These are phyloP conservation scores for Pseudomyrmex concolor DNA, from an alignment of 1,140 invertebrate genomes.

Conservation along the genomic window DNA sequence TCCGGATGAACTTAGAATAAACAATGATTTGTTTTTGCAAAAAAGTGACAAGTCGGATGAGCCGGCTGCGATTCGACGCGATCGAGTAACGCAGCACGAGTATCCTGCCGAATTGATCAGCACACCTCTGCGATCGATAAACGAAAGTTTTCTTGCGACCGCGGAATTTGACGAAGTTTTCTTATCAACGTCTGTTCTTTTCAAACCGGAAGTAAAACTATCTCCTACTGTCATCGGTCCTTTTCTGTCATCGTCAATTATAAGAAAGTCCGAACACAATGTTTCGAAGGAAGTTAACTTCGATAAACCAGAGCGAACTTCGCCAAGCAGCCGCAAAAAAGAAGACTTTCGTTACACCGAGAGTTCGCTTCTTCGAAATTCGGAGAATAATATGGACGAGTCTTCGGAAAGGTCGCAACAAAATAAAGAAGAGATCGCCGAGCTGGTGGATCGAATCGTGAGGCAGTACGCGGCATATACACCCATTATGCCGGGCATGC, in stretches of 20 bases:
- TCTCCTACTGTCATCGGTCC: not conserved
- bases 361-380: not conserved
- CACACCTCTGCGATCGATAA: not conserved
- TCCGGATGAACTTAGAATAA: not conserved
- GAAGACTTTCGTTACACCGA: not conserved
- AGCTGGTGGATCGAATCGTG: not conserved
- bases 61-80: not conserved
- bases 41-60: not conserved
- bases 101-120: not conserved
- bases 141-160: not conserved
- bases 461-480: not conserved
- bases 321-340: not conserved
- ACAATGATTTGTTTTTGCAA: conserved; percentile 7
- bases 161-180: not conserved
- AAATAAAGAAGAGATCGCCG: conserved; percentile 23
- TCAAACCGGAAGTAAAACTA: not conserved
- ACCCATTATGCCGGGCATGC: not conserved
- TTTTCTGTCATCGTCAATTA: not conserved
- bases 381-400: not conserved
- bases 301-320: not conserved
- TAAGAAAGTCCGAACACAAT: not conserved
- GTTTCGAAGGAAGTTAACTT: not conserved
- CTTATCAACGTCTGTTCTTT: not conserved
- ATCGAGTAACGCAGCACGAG: not conserved
- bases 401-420: not conserved